phyloP scores from a whole-genome alignment of 2,113 vertebrate genomes.

The Notarius quadriscutis region DNA sequence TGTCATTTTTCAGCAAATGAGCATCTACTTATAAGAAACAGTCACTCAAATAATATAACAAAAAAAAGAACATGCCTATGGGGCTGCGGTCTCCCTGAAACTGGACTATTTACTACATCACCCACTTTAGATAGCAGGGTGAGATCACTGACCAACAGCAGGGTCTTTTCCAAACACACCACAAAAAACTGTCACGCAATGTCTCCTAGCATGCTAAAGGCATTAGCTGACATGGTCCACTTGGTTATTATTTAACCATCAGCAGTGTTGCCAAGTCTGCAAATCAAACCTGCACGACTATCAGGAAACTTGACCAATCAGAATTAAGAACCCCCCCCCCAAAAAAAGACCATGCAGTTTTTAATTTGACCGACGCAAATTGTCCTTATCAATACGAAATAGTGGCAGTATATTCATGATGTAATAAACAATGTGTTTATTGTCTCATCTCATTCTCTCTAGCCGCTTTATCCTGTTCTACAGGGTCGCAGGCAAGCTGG shows the following conservation, averaged over 20 bases:
- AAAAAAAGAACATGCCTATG: neutral
- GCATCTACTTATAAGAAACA: neutral
- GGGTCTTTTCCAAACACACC: neutral
- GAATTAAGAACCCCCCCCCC: too few relatives aligned
- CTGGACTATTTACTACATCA: neutral
- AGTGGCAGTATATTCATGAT: too few relatives aligned
- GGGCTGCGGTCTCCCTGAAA: neutral
- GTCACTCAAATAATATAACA: neutral
- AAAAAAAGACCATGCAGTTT: too few relatives aligned
- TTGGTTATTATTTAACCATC: neutral
- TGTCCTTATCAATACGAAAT: too few relatives aligned
- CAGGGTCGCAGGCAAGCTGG: too few relatives aligned
- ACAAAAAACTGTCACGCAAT: too few relatives aligned
- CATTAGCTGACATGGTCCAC: neutral
- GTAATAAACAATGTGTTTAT: too few relatives aligned
- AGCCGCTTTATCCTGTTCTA: too few relatives aligned
- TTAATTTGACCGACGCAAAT: too few relatives aligned
- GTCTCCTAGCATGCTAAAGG: neutral
- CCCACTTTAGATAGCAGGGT: neutral
- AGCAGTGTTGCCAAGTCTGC: neutral
- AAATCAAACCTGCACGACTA: neutral
- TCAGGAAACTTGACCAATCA: too few relatives aligned
- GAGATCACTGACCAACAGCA: neutral
- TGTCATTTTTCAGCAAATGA: conserved; percentile 2
- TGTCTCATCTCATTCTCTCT: too few relatives aligned